Percentiles rank a stretch among this genome's conserved stretches.
These are phyloP conservation scores for Mohoua ochrocephala DNA, from an alignment of 2,113 vertebrate genomes.

Conservation along the genomic window DNA sequence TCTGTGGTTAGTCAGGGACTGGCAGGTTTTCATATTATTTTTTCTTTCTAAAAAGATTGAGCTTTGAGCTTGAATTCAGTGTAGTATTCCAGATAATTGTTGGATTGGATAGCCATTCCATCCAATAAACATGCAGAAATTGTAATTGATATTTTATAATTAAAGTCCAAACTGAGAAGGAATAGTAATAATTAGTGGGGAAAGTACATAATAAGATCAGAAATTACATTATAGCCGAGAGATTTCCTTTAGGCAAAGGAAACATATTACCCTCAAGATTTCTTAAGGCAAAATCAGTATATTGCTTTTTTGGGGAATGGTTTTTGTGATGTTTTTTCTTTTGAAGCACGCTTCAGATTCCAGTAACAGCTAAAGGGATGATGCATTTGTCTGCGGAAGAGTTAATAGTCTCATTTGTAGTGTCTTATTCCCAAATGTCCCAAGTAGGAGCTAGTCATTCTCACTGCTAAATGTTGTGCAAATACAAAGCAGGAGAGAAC, in stretches of 20 bases:
- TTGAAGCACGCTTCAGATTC: background rate
- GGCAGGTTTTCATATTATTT: background rate
- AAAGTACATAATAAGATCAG: constrained; percentile 4
- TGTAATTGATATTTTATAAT: constrained; percentile 29
- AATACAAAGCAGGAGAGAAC: background rate
- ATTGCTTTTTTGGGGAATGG: background rate
- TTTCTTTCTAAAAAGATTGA: background rate
- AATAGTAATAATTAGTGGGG: background rate
- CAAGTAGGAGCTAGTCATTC: background rate
- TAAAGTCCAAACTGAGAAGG: constrained; percentile 24
- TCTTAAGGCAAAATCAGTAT: background rate
- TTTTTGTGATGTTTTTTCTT: background rate
- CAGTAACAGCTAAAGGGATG: background rate
- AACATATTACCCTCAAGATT: background rate
- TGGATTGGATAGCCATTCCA: background rate
- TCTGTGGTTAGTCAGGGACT: background rate
- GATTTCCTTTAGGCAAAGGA: constrained; percentile 2
- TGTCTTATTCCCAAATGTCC: background rate
- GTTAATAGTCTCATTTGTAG: background rate
- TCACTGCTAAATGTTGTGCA: background rate
- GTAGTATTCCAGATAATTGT: background rate
- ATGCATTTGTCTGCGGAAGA: background rate
- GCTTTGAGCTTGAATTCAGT: background rate
- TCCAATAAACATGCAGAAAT: constrained; percentile 1
- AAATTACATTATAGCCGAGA: background rate